These are phyloP conservation scores for Hippocampus comes DNA, from an alignment of 2,113 vertebrate species.

Conservation along the genomic window DNA sequence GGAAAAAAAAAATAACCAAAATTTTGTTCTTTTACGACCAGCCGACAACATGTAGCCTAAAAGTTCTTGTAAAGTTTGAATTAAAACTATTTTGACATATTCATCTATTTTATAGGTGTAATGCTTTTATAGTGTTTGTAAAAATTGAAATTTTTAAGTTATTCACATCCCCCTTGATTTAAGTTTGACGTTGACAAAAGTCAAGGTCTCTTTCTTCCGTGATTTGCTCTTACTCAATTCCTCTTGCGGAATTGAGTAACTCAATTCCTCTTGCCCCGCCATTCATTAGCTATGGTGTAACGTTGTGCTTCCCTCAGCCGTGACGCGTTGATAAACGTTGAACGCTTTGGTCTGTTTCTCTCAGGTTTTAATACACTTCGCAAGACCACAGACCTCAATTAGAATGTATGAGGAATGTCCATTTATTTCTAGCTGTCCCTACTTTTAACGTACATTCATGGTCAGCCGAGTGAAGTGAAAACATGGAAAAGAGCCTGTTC, in stretches of 20 bases:
- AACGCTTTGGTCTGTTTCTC: slow-evolving; percentile 61
- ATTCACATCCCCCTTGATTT: slow-evolving; percentile 52
- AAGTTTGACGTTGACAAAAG: slow-evolving; percentile 32
- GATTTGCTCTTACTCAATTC: slow-evolving; percentile 52
- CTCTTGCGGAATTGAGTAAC: slow-evolving; percentile 30
- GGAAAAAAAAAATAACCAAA: slow-evolving; percentile 39
- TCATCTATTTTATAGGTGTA: slow-evolving; percentile 69
- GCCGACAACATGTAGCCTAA: slow-evolving; percentile 54
- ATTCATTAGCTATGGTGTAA: neutral
- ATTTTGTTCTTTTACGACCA: slow-evolving; percentile 33
- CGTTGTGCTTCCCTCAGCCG: slow-evolving; percentile 31
- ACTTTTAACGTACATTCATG: slow-evolving; percentile 50
- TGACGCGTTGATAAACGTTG: slow-evolving; percentile 34
- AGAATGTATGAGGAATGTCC: slow-evolving; percentile 61
- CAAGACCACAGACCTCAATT: slow-evolving; percentile 56
- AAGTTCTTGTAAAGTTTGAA: slow-evolving; percentile 65
- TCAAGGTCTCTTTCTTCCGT: slow-evolving; percentile 20
- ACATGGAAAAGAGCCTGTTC: neutral
- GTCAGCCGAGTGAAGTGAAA: slow-evolving; percentile 17
- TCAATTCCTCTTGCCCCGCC: slow-evolving; percentile 43
- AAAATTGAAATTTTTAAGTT: slow-evolving; percentile 65
- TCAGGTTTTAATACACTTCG: slow-evolving; percentile 65
- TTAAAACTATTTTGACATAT: slow-evolving; percentile 69
- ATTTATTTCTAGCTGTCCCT: slow-evolving; percentile 50
- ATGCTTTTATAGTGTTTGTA: slow-evolving; percentile 73